Conservation (phyloP, 2,797 vertebrate genomes). For the Sylvilagus floridanus region DNA sequence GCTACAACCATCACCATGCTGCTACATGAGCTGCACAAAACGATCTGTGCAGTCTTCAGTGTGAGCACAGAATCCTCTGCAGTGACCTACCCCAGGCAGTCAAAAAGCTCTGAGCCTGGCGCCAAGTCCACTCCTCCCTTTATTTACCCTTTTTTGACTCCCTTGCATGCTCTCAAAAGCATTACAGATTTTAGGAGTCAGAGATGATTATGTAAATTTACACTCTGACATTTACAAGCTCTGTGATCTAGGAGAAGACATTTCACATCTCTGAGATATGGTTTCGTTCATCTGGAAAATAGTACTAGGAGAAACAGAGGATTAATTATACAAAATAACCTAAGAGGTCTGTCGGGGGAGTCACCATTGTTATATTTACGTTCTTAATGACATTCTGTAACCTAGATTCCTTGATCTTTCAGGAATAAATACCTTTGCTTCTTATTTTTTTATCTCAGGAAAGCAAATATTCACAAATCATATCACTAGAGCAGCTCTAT, state of each 20-base stretch:
- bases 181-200: neutral
- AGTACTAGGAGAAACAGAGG: neutral
- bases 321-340: neutral
- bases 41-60: no score
- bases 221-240: neutral
- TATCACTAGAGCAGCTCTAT: neutral
- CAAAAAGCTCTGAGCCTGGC: no score
- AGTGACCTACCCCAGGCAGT: no score
- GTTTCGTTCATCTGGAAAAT: neutral
- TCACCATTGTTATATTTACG: neutral
- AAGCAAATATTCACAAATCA: constrained; percentile 3
- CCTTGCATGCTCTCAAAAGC: neutral
- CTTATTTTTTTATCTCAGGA: neutral
- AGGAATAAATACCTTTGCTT: neutral
- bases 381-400: neutral
- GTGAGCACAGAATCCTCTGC: no score
- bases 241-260: neutral
- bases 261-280: neutral
- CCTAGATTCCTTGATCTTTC: neutral
- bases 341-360: neutral
- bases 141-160: neutral
- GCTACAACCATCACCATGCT: no score
- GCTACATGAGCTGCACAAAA: no score
- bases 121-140: no score
- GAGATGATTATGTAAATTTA: neutral